phyloP scores from a whole-genome alignment of 1,140 invertebrate genomes.

The Habropoda laboriosa region DNA sequence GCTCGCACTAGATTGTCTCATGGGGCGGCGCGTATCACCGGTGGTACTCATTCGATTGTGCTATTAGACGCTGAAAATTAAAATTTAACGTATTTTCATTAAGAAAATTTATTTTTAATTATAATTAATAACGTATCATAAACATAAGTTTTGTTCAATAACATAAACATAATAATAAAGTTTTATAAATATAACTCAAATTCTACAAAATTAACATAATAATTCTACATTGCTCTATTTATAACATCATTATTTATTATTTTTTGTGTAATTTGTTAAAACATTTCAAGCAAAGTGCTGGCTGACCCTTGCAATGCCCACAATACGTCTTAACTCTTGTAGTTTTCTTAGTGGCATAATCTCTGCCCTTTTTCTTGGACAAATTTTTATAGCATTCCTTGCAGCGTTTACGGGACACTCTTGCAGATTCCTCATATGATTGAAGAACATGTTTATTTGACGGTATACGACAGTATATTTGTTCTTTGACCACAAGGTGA shows the following conservation, averaged over 20 bases:
- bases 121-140: constrained; percentile 24
- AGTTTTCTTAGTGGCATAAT: constrained; percentile 26
- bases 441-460: constrained; percentile 25
- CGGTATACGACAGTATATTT: constrained; percentile 11
- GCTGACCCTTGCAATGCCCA: constrained; percentile 20
- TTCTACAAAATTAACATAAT: constrained; percentile 31
- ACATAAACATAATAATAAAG: constrained; percentile 15
- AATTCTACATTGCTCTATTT: constrained; percentile 36
- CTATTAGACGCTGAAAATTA: constrained; percentile 5
- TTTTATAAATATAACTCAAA: constrained; percentile 31
- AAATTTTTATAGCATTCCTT: constrained; percentile 32
- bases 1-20: constrained; percentile 15
- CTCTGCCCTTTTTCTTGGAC: constrained; percentile 28
- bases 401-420: constrained; percentile 17
- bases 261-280: constrained; percentile 44
- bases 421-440: constrained; percentile 17
- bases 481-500: constrained; percentile 14
- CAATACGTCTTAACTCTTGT: constrained; percentile 34
- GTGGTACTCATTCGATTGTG: not conserved
- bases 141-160: constrained; percentile 22
- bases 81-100: constrained; percentile 14
- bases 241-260: constrained; percentile 38
- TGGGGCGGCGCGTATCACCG: constrained; percentile 16
- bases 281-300: constrained; percentile 41
- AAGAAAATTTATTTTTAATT: constrained; percentile 21